Evolutionary conservation across 2,888 invertebrate genomes (phyloP), one percentile per base, ranked within the genome.

Genomic region (Octonoba sinensis): DNA sequence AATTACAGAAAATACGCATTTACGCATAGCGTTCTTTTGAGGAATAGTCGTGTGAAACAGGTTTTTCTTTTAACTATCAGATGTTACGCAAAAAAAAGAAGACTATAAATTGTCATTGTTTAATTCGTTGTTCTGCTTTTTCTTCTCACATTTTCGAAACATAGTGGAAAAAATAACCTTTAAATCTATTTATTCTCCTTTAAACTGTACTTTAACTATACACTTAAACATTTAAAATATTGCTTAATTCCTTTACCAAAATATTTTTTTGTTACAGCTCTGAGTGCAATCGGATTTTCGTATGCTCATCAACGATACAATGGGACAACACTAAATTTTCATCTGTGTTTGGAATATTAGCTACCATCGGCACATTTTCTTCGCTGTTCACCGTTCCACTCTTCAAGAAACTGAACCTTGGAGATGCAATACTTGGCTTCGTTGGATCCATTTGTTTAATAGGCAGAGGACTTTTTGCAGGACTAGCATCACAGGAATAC

Each of bases 321-420:
- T 73, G 73, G 73, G 65, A 59, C 22, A 56, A 73, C 24, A 51
- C 56, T 8, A 64, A 13, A 15, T 73, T 56, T 44, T 73, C 73
- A 4, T 36, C 64, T 1, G 65, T 64, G 6, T 44, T 56, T 8
- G 24, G 64, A 13, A 56, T 73, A 22, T 73, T 60, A 18, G 15
- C 60, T n/a, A 24, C 47, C 4, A 27, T 60, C 18, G 59, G 59
- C 6, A 69, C 56, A 12, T 18, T 47, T 3, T 13, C 27, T 20
- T 18, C 54, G 46, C 27, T 71, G 11, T n/a, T 71, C 16, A 3
- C 18, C 1, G 56, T 74, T 11, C 74, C 74, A 12, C 1, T 74
- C 18, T 57, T 74, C 24, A 74, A 27, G 22, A 18, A 46, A 20
- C 11, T 56, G 8, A 74, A 66, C 22, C 8, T 74, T 11, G 24